Percentiles rank a stretch among this genome's conserved stretches.
Conservation (phyloP, 2,797 vertebrate species). For the Phoebastria nigripes region DNA sequence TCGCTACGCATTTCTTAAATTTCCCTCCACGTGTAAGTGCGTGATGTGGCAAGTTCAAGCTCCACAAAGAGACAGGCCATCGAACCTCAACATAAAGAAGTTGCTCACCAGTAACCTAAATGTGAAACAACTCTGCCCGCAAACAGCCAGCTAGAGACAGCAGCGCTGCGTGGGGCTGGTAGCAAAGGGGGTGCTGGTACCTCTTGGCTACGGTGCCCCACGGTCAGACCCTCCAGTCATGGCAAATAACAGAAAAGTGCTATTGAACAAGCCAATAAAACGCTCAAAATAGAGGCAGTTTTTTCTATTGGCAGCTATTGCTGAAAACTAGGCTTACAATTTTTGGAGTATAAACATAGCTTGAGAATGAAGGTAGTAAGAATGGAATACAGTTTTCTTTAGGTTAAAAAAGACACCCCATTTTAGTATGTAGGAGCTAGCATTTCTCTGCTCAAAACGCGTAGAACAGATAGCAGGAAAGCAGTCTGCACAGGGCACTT, state of each 20-base stretch:
- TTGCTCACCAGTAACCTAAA: not conserved
- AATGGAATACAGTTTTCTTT: not conserved
- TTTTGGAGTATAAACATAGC: slow-evolving; percentile 9
- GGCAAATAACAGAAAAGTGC: not conserved
- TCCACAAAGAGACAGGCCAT: not conserved
- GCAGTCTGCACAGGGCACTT: not conserved
- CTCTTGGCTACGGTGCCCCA: not conserved
- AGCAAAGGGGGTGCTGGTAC: not conserved
- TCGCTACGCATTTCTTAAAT: accelerated
- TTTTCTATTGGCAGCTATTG: slow-evolving; percentile 1
- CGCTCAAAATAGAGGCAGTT: not conserved
- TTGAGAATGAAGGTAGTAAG: not conserved
- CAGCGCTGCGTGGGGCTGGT: accelerated
- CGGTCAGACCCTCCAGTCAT: not conserved
- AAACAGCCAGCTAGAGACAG: too few species aligned
- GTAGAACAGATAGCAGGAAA: not conserved
- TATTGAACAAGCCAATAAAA: not conserved
- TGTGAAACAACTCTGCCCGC: accelerated
- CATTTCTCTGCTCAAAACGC: not conserved
- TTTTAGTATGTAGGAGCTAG: not conserved
- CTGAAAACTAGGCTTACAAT: not conserved
- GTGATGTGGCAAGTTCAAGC: not conserved
- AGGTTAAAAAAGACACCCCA: not conserved
- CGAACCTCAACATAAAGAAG: not conserved
- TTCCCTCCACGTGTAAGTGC: accelerated